Evolutionary conservation across 2,888 invertebrate species (phyloP).

Genomic region (Melipona bicolor): DNA sequence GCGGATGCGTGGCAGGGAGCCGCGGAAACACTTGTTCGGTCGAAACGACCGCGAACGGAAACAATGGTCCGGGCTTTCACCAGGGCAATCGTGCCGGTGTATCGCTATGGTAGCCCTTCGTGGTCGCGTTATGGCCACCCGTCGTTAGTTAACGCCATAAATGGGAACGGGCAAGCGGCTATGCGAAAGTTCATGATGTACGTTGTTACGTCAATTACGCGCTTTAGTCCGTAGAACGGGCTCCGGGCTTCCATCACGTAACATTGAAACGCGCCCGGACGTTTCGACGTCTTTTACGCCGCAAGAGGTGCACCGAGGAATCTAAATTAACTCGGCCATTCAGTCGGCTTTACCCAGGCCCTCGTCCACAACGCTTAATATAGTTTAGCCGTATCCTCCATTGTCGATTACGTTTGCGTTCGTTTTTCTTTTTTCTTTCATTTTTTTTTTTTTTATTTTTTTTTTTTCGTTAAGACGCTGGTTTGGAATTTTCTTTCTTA

Average conservation of each 20-base stretch:
- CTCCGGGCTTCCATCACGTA: constrained; percentile 55
- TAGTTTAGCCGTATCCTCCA: neutral
- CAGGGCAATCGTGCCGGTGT: constrained; percentile 40
- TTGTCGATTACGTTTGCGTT: neutral
- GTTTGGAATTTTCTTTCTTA: neutral
- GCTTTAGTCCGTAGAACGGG: constrained; percentile 34
- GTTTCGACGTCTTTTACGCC: constrained; percentile 47
- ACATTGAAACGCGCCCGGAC: constrained; percentile 34
- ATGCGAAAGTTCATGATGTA: constrained; percentile 64
- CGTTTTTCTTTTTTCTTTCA: neutral
- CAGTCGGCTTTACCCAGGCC: constrained; percentile 3
- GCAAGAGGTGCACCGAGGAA: constrained; percentile 45
- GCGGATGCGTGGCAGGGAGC: constrained; percentile 45
- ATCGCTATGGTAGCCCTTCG: constrained; percentile 36
- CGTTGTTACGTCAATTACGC: constrained; percentile 67
- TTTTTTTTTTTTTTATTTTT: neutral
- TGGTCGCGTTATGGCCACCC: constrained; percentile 55
- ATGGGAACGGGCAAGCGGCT: constrained; percentile 50
- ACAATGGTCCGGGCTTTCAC: constrained; percentile 64
- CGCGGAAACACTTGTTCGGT: constrained; percentile 56
- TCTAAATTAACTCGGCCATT: constrained; percentile 47
- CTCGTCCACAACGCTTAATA: constrained; percentile 7
- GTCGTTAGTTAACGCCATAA: constrained; percentile 68
- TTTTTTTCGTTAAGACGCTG: neutral
- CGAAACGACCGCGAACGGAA: constrained; percentile 39